phyloP scores from a whole-genome alignment of 2,113 vertebrate species.

The Cariama cristata region DNA sequence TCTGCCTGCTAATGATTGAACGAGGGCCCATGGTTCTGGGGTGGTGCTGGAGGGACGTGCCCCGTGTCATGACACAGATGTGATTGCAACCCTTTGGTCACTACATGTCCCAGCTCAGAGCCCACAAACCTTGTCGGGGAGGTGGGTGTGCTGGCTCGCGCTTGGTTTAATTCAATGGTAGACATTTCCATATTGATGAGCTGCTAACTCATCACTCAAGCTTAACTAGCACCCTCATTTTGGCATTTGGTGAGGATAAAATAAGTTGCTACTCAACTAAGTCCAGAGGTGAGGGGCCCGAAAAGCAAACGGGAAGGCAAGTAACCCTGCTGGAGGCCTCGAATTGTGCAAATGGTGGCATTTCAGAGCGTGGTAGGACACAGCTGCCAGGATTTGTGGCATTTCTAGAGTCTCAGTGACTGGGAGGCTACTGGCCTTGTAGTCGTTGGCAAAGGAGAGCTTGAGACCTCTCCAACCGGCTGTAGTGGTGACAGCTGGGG shows the following conservation, averaged over 20 bases:
- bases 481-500: not conserved
- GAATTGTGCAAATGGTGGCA: not conserved
- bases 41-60: not conserved
- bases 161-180: not conserved
- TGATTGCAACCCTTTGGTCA: not conserved
- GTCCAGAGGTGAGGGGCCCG: not conserved
- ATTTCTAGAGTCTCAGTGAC: not conserved
- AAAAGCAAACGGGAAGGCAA: rapidly evolving
- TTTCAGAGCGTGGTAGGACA: not conserved
- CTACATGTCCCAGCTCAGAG: not conserved
- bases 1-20: not conserved
- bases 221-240: not conserved
- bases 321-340: rapidly evolving
- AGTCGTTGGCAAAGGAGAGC: rapidly evolving
- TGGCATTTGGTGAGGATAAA: not conserved
- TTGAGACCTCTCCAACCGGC: not conserved
- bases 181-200: not conserved
- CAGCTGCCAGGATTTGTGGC: not conserved
- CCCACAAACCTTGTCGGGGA: not conserved
- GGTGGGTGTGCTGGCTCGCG: not conserved
- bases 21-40: not conserved
- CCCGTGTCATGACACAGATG: rapidly evolving
- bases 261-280: not conserved
- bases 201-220: not conserved
- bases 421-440: not conserved